phyloP scores from a whole-genome alignment of 1,140 invertebrate genomes.

The Paraescarpia echinospica region DNA sequence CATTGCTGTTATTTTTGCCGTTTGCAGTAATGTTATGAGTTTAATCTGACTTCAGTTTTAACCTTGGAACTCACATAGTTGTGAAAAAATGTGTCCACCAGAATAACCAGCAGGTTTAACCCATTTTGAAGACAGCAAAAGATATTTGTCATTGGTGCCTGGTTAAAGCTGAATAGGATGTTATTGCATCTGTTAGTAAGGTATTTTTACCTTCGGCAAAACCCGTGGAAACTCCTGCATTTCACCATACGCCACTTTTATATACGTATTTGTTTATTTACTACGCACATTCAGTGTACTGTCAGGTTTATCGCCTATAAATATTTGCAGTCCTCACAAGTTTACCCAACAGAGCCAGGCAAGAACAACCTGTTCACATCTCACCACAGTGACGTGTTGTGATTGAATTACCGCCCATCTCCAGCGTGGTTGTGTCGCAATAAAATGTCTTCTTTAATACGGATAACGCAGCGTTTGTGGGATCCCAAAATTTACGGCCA shows the following conservation, averaged over 20 bases:
- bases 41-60: no score
- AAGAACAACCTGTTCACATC: background rate
- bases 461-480: background rate
- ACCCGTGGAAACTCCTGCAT: background rate
- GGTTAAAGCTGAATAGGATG: background rate
- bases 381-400: background rate
- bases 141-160: background rate
- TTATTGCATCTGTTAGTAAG: background rate
- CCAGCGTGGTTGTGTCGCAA: background rate
- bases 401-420: background rate
- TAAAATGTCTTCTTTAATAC: background rate
- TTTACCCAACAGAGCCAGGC: background rate
- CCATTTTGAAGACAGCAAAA: background rate
- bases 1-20: no score
- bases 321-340: background rate
- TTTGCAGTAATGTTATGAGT: no score
- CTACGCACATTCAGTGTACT: background rate
- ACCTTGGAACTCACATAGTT: background rate
- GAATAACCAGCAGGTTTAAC: background rate
- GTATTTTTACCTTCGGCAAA: background rate
- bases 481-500: background rate
- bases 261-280: background rate
- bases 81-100: background rate
- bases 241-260: background rate
- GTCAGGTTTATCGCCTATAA: background rate